Percentiles rank a stretch among this genome's conserved stretches.
Conservation (phyloP, 2,797 vertebrate species). For the Orientallactaga sibirica region DNA sequence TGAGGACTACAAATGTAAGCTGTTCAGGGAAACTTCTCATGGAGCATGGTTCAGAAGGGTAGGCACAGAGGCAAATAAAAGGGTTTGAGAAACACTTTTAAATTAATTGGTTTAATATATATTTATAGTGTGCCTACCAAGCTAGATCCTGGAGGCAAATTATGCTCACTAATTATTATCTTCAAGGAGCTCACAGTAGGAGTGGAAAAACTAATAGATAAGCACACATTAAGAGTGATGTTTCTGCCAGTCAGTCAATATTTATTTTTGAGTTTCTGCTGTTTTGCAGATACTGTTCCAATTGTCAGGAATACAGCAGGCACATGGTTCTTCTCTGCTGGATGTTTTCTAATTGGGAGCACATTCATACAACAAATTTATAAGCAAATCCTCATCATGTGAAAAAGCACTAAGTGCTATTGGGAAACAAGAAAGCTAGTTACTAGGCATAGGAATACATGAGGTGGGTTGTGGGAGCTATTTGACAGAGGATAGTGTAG, state of each 20-base stretch:
- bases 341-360: neutral
- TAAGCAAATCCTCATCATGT: neutral
- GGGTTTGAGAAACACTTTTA: neutral
- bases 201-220: neutral
- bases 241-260: neutral
- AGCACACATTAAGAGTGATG: neutral
- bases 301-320: neutral
- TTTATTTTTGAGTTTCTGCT: neutral
- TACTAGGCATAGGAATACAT: neutral
- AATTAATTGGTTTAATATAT: conserved; percentile 6
- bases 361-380: neutral
- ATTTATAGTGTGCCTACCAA: neutral
- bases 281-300: neutral
- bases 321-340: neutral
- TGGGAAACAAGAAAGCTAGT: neutral
- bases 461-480: neutral
- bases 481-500: neutral
- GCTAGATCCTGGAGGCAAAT: neutral
- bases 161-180: neutral
- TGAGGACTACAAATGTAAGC: neutral
- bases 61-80: neutral
- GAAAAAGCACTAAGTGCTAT: neutral
- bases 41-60: neutral
- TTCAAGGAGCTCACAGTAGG: neutral
- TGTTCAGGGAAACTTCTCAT: neutral